These are phyloP conservation scores for Atta cephalotes DNA, from an alignment of 1,140 invertebrate genomes.

Conservation along the genomic window DNA sequence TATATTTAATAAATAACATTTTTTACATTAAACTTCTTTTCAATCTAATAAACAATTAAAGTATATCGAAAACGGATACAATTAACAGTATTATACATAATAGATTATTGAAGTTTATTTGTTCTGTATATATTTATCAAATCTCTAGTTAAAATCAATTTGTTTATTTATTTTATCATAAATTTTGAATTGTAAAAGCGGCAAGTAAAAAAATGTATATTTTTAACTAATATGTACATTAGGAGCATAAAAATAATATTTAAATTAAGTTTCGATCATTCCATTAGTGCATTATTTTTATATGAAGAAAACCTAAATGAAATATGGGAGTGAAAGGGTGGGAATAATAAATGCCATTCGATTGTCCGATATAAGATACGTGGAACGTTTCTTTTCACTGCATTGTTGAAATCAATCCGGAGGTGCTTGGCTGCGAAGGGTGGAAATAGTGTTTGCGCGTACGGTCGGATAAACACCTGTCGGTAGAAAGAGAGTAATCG, in stretches of 20 bases:
- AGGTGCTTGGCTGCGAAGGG: slow-evolving; percentile 57
- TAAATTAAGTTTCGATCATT: background rate
- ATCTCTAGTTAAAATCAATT: background rate
- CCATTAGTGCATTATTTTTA: background rate
- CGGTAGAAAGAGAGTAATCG: slow-evolving; percentile 68
- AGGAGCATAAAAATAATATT: background rate
- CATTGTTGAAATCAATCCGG: slow-evolving; percentile 65
- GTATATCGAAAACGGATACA: background rate
- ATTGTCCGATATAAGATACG: slow-evolving; percentile 4
- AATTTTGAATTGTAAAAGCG: background rate
- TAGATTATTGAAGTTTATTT: background rate
- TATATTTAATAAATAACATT: background rate
- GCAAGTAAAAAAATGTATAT: slow-evolving; percentile 12
- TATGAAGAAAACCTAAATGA: background rate
- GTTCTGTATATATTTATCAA: background rate
- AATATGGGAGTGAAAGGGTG: background rate
- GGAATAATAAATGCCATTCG: slow-evolving; percentile 9
- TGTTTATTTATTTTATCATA: background rate
- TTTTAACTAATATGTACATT: background rate
- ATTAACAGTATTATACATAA: background rate
- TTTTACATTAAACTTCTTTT: too few species aligned
- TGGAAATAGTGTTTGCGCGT: slow-evolving; percentile 68
- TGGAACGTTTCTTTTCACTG: slow-evolving; percentile 41
- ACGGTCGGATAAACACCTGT: slow-evolving; percentile 80
- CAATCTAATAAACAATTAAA: background rate